These are phyloP conservation scores for Leptarthrus brevirostris DNA, from an alignment of 2,888 invertebrate species.

Conservation along the genomic window DNA sequence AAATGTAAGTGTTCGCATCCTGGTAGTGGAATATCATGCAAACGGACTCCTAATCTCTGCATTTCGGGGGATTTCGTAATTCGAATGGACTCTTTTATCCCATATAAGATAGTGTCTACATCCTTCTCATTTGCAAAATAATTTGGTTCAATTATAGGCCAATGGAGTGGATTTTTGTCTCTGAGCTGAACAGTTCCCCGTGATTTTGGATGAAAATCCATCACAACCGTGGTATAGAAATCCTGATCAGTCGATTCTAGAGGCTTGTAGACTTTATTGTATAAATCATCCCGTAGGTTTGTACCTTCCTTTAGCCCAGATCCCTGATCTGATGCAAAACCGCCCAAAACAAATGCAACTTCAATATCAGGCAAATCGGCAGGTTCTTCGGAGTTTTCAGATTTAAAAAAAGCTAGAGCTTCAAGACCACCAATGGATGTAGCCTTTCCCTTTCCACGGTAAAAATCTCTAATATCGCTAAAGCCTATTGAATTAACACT, in stretches of 20 bases:
- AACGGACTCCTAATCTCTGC: constrained; percentile 69
- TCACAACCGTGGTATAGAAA: constrained; percentile 73
- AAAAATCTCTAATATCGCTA: constrained; percentile 45
- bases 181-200: constrained; percentile 74
- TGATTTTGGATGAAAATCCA: constrained; percentile 80
- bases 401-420: constrained; percentile 75
- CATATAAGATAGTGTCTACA: constrained; percentile 71
- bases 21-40: constrained; percentile 69
- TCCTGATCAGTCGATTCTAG: constrained; percentile 69
- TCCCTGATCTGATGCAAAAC: constrained; percentile 73
- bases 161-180: constrained; percentile 78
- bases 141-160: constrained; percentile 83
- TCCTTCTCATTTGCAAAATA: constrained; percentile 78
- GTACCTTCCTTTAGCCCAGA: constrained; percentile 70
- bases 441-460: constrained; percentile 67
- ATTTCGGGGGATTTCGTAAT: constrained; percentile 71
- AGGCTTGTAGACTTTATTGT: constrained; percentile 70
- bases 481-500: constrained; percentile 3
- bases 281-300: constrained; percentile 71
- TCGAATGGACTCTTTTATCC: constrained; percentile 72
- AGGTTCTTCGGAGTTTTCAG: constrained; percentile 69
- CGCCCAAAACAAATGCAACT: constrained; percentile 73
- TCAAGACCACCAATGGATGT: constrained; percentile 75
- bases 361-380: constrained; percentile 76
- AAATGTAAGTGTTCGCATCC: constrained; percentile 68